phyloP scores from a whole-genome alignment of 2,113 vertebrate species.

The Ibidorhyncha struthersii region DNA sequence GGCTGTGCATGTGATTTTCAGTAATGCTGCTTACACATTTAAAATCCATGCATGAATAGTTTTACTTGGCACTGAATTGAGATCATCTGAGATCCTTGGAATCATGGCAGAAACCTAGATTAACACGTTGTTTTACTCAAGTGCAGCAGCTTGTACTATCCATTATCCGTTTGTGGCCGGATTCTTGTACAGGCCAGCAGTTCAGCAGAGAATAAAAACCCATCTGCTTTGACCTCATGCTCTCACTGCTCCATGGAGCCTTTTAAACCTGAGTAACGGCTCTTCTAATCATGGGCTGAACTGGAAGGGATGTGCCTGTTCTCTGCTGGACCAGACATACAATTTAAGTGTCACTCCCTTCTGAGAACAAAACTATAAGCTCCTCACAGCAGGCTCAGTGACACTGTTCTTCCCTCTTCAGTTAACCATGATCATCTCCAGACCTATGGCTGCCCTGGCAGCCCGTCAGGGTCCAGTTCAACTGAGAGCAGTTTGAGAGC shows the following conservation, averaged over 20 bases:
- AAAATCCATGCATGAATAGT: background rate
- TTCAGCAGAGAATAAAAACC: background rate
- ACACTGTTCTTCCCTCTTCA: background rate
- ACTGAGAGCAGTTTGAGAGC: background rate
- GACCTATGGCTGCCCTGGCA: background rate
- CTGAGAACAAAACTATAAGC: background rate
- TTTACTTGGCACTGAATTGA: background rate
- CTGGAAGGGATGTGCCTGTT: background rate
- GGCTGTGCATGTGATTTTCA: background rate
- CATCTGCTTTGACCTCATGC: background rate
- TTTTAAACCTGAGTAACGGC: background rate
- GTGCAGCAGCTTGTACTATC: background rate
- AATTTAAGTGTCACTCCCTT: background rate
- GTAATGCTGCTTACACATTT: background rate
- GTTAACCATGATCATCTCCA: background rate
- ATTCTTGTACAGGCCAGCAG: background rate
- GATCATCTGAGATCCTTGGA: slow-evolving; percentile 36
- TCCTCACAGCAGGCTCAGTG: background rate
- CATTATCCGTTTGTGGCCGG: background rate
- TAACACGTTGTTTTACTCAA: background rate
- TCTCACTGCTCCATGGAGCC: background rate
- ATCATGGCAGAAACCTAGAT: background rate
- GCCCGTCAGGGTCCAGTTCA: background rate
- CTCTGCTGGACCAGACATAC: background rate
- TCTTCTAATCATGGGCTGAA: background rate